phyloP scores from a whole-genome alignment of 2,888 invertebrate species.

The Drosophila maculinotata region DNA sequence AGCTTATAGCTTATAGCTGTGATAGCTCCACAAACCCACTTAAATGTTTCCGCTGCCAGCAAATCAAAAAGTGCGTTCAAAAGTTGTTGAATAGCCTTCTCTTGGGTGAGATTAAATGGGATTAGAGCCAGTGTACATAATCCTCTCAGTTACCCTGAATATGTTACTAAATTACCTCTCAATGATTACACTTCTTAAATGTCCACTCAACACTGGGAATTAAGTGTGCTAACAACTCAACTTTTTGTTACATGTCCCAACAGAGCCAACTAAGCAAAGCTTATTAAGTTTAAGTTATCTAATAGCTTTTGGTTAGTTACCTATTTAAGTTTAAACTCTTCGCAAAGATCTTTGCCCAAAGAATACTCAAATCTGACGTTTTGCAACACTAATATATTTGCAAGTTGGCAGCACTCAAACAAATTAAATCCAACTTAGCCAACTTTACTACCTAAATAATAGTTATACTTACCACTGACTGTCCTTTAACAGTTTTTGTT shows the following conservation, averaged over 20 bases:
- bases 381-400: constrained; percentile 5
- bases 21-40: not conserved
- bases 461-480: not conserved
- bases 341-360: too few species aligned
- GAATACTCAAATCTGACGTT: not conserved
- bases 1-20: not conserved
- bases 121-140: not conserved
- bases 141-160: not conserved
- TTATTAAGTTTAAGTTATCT: too few species aligned
- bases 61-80: constrained; percentile 1
- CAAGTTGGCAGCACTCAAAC: constrained; percentile 3
- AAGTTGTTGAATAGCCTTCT: not conserved
- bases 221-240: too few species aligned
- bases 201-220: not conserved
- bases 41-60: too few species aligned
- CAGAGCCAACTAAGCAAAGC: too few species aligned
- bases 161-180: not conserved
- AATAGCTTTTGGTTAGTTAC: too few species aligned
- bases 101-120: constrained; percentile 4
- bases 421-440: not conserved
- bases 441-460: not conserved
- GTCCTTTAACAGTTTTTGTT: not conserved
- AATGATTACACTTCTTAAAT: not conserved
- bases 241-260: too few species aligned
- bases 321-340: too few species aligned